Evolutionary conservation across 2,888 invertebrate genomes (phyloP).

Genomic region (Microplitis manilae): DNA sequence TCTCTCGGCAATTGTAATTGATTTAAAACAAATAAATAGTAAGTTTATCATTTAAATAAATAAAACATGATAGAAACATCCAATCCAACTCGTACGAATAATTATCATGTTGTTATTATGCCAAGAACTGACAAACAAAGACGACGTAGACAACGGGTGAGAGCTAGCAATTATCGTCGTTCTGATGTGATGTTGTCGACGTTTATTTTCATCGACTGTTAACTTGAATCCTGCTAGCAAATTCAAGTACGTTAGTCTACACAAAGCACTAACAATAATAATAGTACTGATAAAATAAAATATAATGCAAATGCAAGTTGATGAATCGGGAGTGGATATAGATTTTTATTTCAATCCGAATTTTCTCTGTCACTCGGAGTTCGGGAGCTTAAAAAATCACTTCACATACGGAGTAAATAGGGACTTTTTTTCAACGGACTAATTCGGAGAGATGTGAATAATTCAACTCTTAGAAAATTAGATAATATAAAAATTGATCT

Average conservation of each 20-base stretch:
- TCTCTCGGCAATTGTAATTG: neutral
- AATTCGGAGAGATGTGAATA: too few relatives aligned
- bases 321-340: neutral
- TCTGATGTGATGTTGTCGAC: neutral
- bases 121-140: slow-evolving; percentile 8
- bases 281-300: neutral
- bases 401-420: too few relatives aligned
- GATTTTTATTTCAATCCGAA: too few relatives aligned
- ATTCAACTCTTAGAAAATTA: too few relatives aligned
- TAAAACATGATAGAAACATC: neutral
- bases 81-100: neutral
- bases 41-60: neutral
- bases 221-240: neutral
- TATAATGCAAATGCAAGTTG: neutral
- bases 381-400: too few relatives aligned
- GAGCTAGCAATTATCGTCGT: neutral
- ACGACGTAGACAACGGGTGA: neutral
- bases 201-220: neutral
- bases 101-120: neutral
- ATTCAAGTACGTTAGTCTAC: neutral
- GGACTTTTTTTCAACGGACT: too few relatives aligned
- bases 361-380: too few relatives aligned
- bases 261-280: neutral
- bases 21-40: neutral
- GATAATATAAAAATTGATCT: too few relatives aligned